A percentile compares a stretch with the other conserved stretches of the same genome.
These are phyloP conservation scores for Drosophila pandora DNA, from an alignment of 1,140 invertebrate genomes.

Conservation along the genomic window DNA sequence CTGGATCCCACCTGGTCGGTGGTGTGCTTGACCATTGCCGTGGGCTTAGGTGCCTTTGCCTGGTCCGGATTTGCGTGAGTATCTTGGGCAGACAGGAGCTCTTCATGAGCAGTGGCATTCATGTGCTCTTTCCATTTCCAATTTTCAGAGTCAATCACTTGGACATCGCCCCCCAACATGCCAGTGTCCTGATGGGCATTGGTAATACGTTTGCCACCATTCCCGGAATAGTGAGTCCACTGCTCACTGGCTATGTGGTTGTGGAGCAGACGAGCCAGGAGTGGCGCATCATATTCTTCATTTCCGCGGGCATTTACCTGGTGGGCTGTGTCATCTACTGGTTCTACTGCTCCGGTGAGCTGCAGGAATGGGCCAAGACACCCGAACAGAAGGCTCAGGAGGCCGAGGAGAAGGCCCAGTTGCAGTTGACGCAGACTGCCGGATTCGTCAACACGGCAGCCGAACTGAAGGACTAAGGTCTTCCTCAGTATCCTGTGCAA, in stretches of 20 bases:
- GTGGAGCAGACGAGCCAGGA: slow-evolving; percentile 88
- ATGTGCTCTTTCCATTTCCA: slow-evolving; percentile 1
- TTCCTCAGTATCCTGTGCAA: background rate
- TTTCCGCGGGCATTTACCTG: slow-evolving; percentile 91
- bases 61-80: slow-evolving; percentile 93
- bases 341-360: slow-evolving; percentile 91
- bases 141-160: slow-evolving; percentile 91
- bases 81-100: background rate
- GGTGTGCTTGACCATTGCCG: slow-evolving; percentile 91
- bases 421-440: slow-evolving; percentile 58
- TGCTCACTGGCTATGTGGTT: slow-evolving; percentile 91
- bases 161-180: slow-evolving; percentile 93
- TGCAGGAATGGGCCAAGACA: slow-evolving; percentile 89
- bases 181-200: slow-evolving; percentile 93
- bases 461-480: slow-evolving; percentile 66
- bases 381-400: slow-evolving; percentile 70
- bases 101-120: background rate
- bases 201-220: slow-evolving; percentile 95
- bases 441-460: slow-evolving; percentile 64
- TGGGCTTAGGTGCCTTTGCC: slow-evolving; percentile 94
- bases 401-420: slow-evolving; percentile 60
- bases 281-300: slow-evolving; percentile 94
- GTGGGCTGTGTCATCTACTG: slow-evolving; percentile 91
- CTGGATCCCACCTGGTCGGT: slow-evolving; percentile 88
- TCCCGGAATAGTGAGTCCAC: slow-evolving; percentile 93